Conservation (phyloP, 2,888 invertebrate genomes). For the Euzetes globulus region DNA sequence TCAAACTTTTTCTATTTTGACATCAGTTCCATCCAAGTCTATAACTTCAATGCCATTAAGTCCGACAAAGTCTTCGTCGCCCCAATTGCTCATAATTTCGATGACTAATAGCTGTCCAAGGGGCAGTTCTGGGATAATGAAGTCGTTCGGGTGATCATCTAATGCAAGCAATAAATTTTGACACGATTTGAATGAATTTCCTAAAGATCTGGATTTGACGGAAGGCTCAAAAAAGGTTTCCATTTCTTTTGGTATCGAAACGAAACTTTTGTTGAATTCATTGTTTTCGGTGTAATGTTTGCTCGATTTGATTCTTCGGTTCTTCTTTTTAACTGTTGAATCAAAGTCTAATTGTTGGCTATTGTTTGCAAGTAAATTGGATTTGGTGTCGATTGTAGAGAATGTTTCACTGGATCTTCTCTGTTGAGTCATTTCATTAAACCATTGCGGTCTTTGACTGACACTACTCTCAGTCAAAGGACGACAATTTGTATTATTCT, state of each 20-base stretch:
- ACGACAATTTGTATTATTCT: background rate
- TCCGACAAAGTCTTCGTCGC: conserved; percentile 68
- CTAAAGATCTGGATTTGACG: too few relatives aligned
- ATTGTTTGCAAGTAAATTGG: background rate
- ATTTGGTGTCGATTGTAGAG: background rate
- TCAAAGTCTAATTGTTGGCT: background rate
- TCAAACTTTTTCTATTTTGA: conserved; percentile 55
- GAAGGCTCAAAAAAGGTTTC: background rate
- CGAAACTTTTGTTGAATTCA: background rate
- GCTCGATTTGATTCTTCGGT: background rate
- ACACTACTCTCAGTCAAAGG: conserved; percentile 35
- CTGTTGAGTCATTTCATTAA: conserved; percentile 30
- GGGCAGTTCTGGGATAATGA: conserved; percentile 69
- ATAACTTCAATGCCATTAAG: conserved; percentile 71
- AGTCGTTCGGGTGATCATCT: conserved; percentile 48
- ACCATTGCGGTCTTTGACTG: conserved; percentile 34
- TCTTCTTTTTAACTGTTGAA: background rate
- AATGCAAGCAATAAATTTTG: background rate
- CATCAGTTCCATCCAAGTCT: conserved; percentile 56
- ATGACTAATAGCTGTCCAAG: conserved; percentile 59
- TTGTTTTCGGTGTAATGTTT: background rate
- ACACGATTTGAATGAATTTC: conserved; percentile 1
- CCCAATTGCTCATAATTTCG: conserved; percentile 67
- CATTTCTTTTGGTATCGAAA: background rate
- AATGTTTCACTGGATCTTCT: conserved; percentile 27